Base-by-base conservation (phyloP, 1,140 invertebrate genomes). In the Zaprionus ornatus region DNA sequence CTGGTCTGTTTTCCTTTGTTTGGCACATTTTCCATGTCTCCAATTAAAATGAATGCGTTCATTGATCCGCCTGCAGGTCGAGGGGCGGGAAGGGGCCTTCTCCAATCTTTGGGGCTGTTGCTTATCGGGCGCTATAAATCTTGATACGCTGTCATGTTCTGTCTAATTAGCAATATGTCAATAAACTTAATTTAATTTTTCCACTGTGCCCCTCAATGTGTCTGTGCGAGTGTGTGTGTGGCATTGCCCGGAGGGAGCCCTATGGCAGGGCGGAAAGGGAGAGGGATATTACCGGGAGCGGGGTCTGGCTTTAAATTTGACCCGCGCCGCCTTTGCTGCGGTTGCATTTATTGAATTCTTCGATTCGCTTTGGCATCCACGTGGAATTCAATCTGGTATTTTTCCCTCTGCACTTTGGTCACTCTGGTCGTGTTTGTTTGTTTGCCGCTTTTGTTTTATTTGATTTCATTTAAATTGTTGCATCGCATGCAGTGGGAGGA, bases 161-260 rank as follows among this genome's bases (percentile, higher is more conserved):
- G 90, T 91, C 90, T 91, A 91, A 91, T 91, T 91, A 91, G 90
- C 82, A 91, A 91, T 91, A 91, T 91, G 90, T 91, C 90, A 91
- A 91, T 91, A 91, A 91, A 91, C 82, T 91, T 91, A 91, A 86
- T 86, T 88, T 82, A 88, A 86, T 91, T 91, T 91, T 75, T 74
- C 55, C 66, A 70, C 67, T 66, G 29, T 37, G 29, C 25, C 35
- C 29, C 27, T 42, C 27, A 60, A 55, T 50, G 40, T 60, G 52
- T 79, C 45, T 71, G 40, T 59, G 29, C 73, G 45, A 17, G 5
- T 19, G 7, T 59, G 45, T 23, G 42, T 77, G 67, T 67, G 65
- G 25, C 40, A 45, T 62, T 62, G 73, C 42, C 35, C 29, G 25
- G 17, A 52, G 59, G 56, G 54, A 54, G 57, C 21, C 25, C 32